Evolutionary conservation across 2,888 invertebrate genomes (phyloP), one percentile per base, ranked within the genome.

Genomic region (Chrysopilus asiliformis): DNA sequence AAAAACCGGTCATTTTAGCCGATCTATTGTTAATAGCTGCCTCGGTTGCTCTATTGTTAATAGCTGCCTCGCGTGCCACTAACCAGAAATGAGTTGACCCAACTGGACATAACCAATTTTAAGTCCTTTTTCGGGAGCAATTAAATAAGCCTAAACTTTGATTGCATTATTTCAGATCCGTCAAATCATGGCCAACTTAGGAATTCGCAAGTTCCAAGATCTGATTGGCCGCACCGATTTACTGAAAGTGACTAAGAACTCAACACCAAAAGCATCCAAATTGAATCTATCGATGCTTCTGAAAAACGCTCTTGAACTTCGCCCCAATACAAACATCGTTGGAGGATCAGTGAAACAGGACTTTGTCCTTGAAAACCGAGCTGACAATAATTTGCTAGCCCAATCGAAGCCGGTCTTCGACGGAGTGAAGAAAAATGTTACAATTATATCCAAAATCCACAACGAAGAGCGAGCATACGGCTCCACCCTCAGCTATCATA

Each of bases 381-480:
- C 84, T 19, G 91, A 91, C 56, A 90, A 91, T 57, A 79, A 85
- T 53, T 66, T 75, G 45, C 62, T 90, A 43, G 76, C 87, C 33
- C 78, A 80, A 51, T 68, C 84, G 12, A 67, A 72, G 39, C 72
- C 74, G 30, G 79, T 94, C 4, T 64, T 94, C 27, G 76, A 79
- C 36, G 87, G 87, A 1, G 64, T 66, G n/a, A 64, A 74, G 43
- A 69, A 72, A 19, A 69, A 70, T 34, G 71, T 85, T 0, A 71
- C 77, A 38, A 72, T 95, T 39, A 68, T 74, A 32, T 76, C 86
- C 74, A 68, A 67, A 36, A 94, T 97, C 48, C 76, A 76, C 39
- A 98, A 98, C 56, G 86, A 87, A 57, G 87, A 89, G 54, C 71
- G 98, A 34, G 83, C 93, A 0, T 98, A 95, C 64, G 86, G 81